Base-by-base conservation (phyloP, 2,888 invertebrate species). In the Atherix ibis region DNA sequence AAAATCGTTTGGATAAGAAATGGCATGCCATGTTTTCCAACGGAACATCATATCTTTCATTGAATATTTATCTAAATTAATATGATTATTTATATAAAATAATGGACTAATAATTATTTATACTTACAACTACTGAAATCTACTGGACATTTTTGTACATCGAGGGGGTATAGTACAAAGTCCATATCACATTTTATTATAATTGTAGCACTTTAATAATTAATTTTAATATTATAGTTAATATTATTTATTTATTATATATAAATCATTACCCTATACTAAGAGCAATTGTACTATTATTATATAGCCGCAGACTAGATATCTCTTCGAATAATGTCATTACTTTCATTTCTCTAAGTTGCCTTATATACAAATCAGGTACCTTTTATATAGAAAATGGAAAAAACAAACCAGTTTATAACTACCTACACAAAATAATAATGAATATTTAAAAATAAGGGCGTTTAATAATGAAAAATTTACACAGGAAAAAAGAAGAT, bases 211-310 rank as follows among this genome's bases (percentile, higher is more conserved):
- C 72, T 71, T 65, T 18, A 53, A 40, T 27, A 14, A 37, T 36
- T 36, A 35, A 35, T 27, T 40, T 38, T 34, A 31, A 17, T 32
- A 34, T 22, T 38, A 36, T 37, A 39, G 34, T 36, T 29, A 37
- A 38, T 26, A 48, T n/a, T n/a, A n/a, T n/a, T n/a, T n/a, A n/a
- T n/a, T n/a, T n/a, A n/a, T n/a, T n/a, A n/a, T n/a, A n/a, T n/a
- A n/a, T n/a, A n/a, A n/a, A n/a, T n/a, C n/a, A n/a, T 63, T 62
- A 71, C 72, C 72, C 71, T 54, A 71, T 71, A 65, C 69, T 71
- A 58, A 71, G 67, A 54, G 70, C 66, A 54, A 73, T 65, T 52
- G 71, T 72, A 58, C 68, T 66, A 56, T 73, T 71, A 43, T 63
- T 58, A 54, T 71, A 71, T 27, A 73, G 62, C 44, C 71, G 61